Evolutionary conservation across 1,140 invertebrate species (phyloP).

Genomic region (Diuraphis noxia): DNA sequence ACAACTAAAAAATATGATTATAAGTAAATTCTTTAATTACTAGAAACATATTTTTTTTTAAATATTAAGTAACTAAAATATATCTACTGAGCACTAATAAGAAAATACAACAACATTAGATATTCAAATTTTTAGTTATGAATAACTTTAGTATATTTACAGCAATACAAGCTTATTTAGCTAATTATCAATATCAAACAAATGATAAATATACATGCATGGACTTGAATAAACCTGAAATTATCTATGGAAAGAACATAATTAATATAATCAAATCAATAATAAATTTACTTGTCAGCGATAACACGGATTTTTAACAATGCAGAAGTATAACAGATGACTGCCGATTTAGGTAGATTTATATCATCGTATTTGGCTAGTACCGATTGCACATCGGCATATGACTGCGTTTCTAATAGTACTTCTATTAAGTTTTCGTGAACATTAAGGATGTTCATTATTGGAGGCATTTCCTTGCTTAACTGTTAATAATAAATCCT

Average conservation of each 20-base stretch:
- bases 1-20: neutral
- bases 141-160: constrained; percentile 16
- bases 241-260: neutral
- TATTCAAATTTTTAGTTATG: neutral
- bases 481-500: constrained; percentile 64
- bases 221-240: neutral
- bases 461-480: constrained; percentile 95
- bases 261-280: neutral
- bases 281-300: constrained; percentile 78
- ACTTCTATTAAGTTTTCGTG: constrained; percentile 98
- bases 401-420: constrained; percentile 92
- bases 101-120: neutral
- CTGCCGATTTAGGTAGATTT: constrained; percentile 91
- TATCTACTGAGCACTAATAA: neutral
- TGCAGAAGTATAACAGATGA: constrained; percentile 96
- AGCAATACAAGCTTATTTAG: constrained; percentile 1
- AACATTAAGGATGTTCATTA: constrained; percentile 93
- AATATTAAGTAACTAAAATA: neutral
- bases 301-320: constrained; percentile 89
- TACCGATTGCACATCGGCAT: constrained; percentile 95
- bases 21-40: neutral
- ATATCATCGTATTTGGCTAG: constrained; percentile 97
- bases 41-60: neutral
- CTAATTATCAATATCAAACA: neutral
- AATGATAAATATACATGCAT: neutral